phyloP scores from a whole-genome alignment of 2,113 vertebrate genomes.

The Lynx canadensis region DNA sequence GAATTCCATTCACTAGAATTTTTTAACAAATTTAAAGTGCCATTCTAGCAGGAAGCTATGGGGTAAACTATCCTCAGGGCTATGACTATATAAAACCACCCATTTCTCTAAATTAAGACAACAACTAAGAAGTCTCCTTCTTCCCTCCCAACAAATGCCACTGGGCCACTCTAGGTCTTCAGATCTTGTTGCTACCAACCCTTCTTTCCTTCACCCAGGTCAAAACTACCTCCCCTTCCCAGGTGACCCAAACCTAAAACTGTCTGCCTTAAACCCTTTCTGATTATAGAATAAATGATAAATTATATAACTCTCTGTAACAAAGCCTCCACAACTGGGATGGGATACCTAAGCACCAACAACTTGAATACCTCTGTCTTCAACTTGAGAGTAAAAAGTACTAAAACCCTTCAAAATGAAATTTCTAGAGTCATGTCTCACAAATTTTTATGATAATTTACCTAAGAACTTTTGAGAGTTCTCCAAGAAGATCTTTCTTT shows the following conservation, averaged over 20 bases:
- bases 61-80: not conserved
- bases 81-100: not conserved
- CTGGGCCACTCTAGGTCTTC: not conserved
- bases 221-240: slow-evolving; percentile 38
- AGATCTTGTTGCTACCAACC: not conserved
- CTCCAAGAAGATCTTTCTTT: slow-evolving; percentile 98
- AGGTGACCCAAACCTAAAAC: slow-evolving; percentile 14
- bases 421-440: slow-evolving; percentile 64
- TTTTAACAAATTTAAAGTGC: not conserved
- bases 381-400: slow-evolving; percentile 41
- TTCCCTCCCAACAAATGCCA: not conserved
- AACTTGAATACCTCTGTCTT: slow-evolving; percentile 55
- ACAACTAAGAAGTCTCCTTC: not conserved
- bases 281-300: slow-evolving; percentile 39
- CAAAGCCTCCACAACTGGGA: slow-evolving; percentile 11
- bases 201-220: slow-evolving; percentile 30
- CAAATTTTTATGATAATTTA: slow-evolving; percentile 81
- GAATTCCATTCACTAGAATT: slow-evolving; percentile 7
- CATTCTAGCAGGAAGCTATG: not conserved
- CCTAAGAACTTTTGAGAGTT: slow-evolving; percentile 98
- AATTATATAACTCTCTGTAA: slow-evolving; percentile 25
- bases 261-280: slow-evolving; percentile 27
- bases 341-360: slow-evolving; percentile 24
- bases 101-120: slow-evolving; percentile 9
- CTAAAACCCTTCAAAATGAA: slow-evolving; percentile 48